phyloP scores from a whole-genome alignment of 2,113 vertebrate species.

The Apistogramma diplotaenia region DNA sequence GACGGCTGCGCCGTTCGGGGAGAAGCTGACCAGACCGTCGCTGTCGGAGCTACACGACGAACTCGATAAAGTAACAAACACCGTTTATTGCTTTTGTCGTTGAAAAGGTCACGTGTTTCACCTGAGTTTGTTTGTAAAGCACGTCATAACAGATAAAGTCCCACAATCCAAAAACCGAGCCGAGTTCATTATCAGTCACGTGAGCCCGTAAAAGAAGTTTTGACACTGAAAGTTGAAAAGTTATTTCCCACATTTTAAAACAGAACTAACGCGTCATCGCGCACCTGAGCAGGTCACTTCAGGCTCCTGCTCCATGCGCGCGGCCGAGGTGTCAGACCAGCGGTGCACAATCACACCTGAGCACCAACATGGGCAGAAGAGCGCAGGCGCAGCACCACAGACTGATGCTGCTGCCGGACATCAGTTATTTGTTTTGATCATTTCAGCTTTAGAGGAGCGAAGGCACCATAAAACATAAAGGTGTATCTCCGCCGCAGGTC shows the following conservation, averaged over 20 bases:
- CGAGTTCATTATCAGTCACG: not conserved
- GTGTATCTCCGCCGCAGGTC: no score
- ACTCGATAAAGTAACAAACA: slow-evolving; percentile 84
- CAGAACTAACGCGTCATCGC: not conserved
- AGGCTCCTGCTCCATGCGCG: slow-evolving; percentile 19
- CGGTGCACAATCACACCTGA: slow-evolving; percentile 9
- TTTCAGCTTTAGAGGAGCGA: no score
- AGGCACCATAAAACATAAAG: no score
- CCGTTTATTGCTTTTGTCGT: not conserved
- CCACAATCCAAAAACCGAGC: not conserved
- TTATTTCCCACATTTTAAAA: not conserved
- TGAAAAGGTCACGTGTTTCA: not conserved
- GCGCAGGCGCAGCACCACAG: no score
- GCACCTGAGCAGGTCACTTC: not conserved
- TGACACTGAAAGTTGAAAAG: accelerated
- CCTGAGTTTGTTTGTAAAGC: not conserved
- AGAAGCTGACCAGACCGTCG: slow-evolving; percentile 89
- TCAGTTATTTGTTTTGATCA: no score
- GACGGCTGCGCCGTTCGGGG: slow-evolving; percentile 86
- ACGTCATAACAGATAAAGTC: not conserved
- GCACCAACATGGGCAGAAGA: not conserved
- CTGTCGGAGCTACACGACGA: slow-evolving; percentile 94
- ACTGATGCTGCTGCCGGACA: no score
- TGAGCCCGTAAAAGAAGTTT: not conserved
- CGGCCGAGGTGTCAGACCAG: slow-evolving; percentile 9